Evolutionary conservation across 2,888 invertebrate species (phyloP).

Genomic region (Drosophila limbata): DNA sequence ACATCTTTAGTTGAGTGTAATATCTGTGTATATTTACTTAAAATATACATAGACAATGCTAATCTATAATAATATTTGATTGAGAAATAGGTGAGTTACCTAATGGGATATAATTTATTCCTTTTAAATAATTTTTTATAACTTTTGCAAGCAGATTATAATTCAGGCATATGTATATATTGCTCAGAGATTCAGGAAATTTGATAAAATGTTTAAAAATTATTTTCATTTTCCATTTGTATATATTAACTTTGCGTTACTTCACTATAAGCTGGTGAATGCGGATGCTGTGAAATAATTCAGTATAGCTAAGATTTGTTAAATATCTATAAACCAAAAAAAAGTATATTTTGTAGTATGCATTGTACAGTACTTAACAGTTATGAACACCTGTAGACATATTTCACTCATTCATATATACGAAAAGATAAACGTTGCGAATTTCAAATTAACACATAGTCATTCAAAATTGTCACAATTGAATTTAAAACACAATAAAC

Average conservation of each 20-base stretch:
- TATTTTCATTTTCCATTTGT: slow-evolving; percentile 1
- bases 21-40: background rate
- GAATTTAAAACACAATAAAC: slow-evolving; percentile 26
- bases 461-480: slow-evolving; percentile 58
- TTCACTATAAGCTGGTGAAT: slow-evolving; percentile 2
- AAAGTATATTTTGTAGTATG: slow-evolving; percentile 41
- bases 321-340: too few relatives aligned
- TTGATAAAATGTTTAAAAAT: background rate
- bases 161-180: background rate
- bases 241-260: background rate
- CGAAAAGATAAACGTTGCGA: slow-evolving; percentile 32
- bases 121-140: background rate
- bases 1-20: background rate
- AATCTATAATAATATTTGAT: too few relatives aligned
- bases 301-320: slow-evolving; percentile 18
- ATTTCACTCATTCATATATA: slow-evolving; percentile 37
- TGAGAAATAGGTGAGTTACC: background rate
- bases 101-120: background rate
- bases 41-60: background rate
- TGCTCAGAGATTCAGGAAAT: background rate
- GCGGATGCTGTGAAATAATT: background rate
- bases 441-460: slow-evolving; percentile 68
- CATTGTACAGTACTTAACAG: slow-evolving; percentile 13
- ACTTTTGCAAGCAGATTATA: background rate
- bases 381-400: slow-evolving; percentile 21